Evolutionary conservation across 2,113 vertebrate genomes (phyloP).

Genomic region (Galeopterus variegatus): DNA sequence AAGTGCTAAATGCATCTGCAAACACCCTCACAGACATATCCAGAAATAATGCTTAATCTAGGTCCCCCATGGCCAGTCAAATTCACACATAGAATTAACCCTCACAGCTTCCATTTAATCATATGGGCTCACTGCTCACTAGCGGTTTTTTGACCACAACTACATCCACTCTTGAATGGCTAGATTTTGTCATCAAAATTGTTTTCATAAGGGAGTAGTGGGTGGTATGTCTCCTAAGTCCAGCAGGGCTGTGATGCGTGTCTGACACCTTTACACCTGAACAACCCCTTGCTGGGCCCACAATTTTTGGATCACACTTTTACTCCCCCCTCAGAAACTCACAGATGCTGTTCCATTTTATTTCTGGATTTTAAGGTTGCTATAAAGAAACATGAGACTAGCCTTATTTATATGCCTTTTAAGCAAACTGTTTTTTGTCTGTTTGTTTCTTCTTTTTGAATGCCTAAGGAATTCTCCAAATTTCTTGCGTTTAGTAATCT

Average conservation of each 20-base stretch:
- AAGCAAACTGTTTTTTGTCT: neutral
- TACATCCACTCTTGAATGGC: neutral
- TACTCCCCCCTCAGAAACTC: conserved; percentile 22
- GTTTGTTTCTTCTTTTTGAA: conserved; percentile 32
- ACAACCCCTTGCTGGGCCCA: conserved; percentile 40
- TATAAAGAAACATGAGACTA: conserved; percentile 46
- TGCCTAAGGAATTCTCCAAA: neutral
- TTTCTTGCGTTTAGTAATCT: conserved; percentile 6
- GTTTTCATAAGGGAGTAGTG: conserved; percentile 26
- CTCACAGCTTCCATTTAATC: neutral
- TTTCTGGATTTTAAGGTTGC: conserved; percentile 59
- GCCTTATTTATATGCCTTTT: conserved; percentile 47
- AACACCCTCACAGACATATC: neutral
- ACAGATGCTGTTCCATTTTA: neutral
- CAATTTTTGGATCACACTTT: neutral
- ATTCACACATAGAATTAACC: neutral
- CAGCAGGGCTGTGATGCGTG: neutral
- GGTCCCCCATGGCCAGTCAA: neutral
- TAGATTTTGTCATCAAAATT: conserved; percentile 53
- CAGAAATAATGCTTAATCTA: neutral
- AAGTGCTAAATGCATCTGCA: neutral
- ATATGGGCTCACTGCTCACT: neutral
- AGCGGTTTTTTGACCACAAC: neutral
- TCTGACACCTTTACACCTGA: conserved; percentile 63
- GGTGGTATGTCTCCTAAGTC: conserved; percentile 31